Conservation (phyloP, 2,797 vertebrate genomes). For the Ibycter americanus region DNA sequence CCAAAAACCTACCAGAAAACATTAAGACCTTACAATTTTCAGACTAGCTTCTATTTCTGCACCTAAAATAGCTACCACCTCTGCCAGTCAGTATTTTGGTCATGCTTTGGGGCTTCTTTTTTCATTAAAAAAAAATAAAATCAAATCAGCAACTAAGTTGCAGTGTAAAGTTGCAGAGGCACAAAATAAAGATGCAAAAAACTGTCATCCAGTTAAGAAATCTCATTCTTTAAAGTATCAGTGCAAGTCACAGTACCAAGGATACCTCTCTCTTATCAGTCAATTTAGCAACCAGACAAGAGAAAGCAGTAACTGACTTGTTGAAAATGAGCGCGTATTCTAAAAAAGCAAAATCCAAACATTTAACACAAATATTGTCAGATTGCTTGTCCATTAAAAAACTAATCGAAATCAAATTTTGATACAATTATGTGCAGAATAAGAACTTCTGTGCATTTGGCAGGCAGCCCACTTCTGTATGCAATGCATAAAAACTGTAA, state of each 20-base stretch:
- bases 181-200: neutral
- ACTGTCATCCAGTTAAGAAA: neutral
- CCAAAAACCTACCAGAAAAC: fast-evolving
- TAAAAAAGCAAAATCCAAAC: neutral
- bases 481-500: constrained; percentile 63
- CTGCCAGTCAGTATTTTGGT: neutral
- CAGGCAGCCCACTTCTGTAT: constrained; percentile 32
- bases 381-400: neutral
- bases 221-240: neutral
- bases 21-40: neutral
- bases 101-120: fast-evolving
- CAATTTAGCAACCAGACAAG: neutral
- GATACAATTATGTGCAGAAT: neutral
- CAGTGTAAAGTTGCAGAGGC: neutral
- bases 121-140: neutral
- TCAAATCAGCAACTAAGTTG: neutral
- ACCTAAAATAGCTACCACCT: neutral
- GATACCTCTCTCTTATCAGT: neutral
- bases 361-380: neutral
- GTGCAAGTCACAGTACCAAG: neutral
- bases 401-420: constrained; percentile 4
- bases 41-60: neutral
- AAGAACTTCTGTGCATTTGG: constrained; percentile 1
- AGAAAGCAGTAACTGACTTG: neutral
- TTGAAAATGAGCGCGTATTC: fast-evolving